These are phyloP conservation scores for Temnothorax nylanderi DNA, from an alignment of 1,140 invertebrate species.

Conservation along the genomic window DNA sequence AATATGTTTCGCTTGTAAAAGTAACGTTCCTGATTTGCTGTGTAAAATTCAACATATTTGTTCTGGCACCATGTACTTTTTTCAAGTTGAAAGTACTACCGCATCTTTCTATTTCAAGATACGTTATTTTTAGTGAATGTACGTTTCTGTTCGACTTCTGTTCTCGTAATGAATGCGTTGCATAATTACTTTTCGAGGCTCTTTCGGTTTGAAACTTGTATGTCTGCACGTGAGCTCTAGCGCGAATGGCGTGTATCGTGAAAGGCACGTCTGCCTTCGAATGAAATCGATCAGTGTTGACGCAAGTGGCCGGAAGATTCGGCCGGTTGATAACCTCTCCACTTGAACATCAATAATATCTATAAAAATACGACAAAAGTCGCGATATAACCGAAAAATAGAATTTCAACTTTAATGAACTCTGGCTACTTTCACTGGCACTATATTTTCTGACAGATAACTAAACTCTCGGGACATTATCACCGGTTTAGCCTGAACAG, in stretches of 20 bases:
- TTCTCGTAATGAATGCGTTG: slow-evolving; percentile 1
- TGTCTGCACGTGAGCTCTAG: not conserved
- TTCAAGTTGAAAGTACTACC: not conserved
- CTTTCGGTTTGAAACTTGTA: not conserved
- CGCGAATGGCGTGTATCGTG: slow-evolving; percentile 4
- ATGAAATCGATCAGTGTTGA: slow-evolving; percentile 48
- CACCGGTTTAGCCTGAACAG: not conserved
- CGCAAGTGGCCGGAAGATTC: slow-evolving; percentile 46
- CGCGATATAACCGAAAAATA: not conserved
- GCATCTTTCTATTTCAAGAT: not conserved
- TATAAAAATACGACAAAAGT: not conserved
- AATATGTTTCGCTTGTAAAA: not conserved
- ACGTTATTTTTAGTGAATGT: not conserved
- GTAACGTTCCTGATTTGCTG: not conserved
- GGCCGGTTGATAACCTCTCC: not conserved
- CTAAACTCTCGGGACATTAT: not conserved
- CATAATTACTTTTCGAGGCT: slow-evolving; percentile 11
- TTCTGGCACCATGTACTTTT: not conserved
- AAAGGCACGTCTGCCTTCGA: slow-evolving; percentile 22
- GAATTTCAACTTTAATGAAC: not conserved
- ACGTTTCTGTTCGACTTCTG: not conserved
- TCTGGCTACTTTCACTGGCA: not conserved
- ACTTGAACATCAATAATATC: not conserved
- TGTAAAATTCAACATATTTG: not conserved
- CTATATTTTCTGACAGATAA: not conserved